These are phyloP conservation scores for Chloroceryle aenea DNA, from an alignment of 2,113 vertebrate species.

Conservation along the genomic window DNA sequence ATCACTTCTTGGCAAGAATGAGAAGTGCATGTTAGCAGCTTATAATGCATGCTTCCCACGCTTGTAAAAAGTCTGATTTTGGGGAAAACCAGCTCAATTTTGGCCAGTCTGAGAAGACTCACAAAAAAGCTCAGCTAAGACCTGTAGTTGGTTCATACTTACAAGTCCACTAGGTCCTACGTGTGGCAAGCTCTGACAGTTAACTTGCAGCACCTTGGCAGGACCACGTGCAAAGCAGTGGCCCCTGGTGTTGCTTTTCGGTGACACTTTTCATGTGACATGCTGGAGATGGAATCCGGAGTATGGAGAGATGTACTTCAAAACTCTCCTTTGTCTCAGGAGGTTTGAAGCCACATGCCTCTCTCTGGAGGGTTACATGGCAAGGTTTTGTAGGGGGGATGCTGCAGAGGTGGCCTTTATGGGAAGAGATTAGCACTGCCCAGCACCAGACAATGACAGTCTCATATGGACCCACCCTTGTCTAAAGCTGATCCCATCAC, in stretches of 20 bases:
- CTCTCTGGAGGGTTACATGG: too few relatives aligned
- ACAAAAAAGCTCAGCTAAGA: neutral
- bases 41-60: neutral
- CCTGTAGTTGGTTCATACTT: neutral
- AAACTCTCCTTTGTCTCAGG: too few relatives aligned
- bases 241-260: neutral
- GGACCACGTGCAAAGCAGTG: fast-evolving
- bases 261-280: neutral
- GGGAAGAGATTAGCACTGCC: too few relatives aligned
- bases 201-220: fast-evolving
- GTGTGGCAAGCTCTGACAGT: neutral
- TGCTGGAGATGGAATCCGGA: neutral
- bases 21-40: neutral
- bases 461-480: too few relatives aligned
- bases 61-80: neutral
- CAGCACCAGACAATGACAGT: too few relatives aligned
- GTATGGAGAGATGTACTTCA: neutral
- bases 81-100: neutral
- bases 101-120: neutral
- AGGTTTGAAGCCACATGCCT: too few relatives aligned
- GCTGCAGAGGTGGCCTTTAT: too few relatives aligned
- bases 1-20: neutral
- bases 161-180: neutral
- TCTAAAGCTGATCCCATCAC: too few relatives aligned
- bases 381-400: too few relatives aligned